Evolutionary conservation across 2,888 invertebrate genomes (phyloP), one percentile per base, ranked within the genome.

Genomic region (Listrodromus nycthemerus): DNA sequence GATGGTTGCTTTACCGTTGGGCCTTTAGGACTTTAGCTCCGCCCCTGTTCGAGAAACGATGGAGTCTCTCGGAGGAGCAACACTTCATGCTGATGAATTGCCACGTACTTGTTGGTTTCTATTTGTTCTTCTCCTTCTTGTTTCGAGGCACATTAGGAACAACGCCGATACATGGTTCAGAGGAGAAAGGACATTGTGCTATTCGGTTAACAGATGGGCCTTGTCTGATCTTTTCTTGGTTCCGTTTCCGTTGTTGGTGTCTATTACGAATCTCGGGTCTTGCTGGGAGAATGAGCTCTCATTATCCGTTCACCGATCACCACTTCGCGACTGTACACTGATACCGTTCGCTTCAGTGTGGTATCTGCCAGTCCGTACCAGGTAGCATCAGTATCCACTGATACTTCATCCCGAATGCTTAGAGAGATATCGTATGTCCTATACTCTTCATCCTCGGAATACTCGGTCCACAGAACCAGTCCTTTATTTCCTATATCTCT

Each of bases 251-350:
- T 77, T 69, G 63, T 63, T 10, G 10, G 48, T 21, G 65, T 70
- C 74, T 45, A 74, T 74, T 77, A 78, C 41, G 27, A 78, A 45
- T 48, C 77, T 58, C 37, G 63, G 37, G 52, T 37, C 33, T 63
- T 67, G 13, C 50, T 19, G 52, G 77, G 33, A 67, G 48, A 8
- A 37, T 52, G 80, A 73, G 67, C 70, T 65, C 73, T 78, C 83
- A 80, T 84, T 84, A 77, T 77, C 69, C 63, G 66, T 61, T 76
- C 61, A 71, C 71, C 61, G 52, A 78, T 77, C 73, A 73, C 45
- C 41, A 37, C 61, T 83, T 77, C 73, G 69, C 45, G 30, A 37
- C 61, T 83, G 76, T 58, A 58, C 66, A 52, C 48, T 27, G 33
- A 48, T 37, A 5, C 45, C 10, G 76, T 73, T 67, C 67, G 41